phyloP scores from a whole-genome alignment of 1,140 invertebrate genomes.

The Pseudachorutes palmiensis region DNA sequence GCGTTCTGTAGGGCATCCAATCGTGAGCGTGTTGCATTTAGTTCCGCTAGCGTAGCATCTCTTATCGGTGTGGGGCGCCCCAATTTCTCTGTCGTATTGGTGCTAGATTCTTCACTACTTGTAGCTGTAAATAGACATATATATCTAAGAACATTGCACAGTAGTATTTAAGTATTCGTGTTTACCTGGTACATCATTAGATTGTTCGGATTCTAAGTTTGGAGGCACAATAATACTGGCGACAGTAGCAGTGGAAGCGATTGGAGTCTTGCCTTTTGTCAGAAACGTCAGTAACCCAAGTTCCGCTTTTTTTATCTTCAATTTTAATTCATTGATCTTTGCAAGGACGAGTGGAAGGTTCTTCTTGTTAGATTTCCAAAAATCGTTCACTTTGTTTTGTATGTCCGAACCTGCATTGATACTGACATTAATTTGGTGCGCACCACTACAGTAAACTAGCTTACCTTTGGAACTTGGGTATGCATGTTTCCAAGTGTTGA shows the following conservation, averaged over 20 bases:
- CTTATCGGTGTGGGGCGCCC: background rate
- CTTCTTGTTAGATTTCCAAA: background rate
- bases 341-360: background rate
- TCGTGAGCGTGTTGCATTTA: background rate
- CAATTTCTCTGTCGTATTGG: background rate
- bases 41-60: background rate
- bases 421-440: background rate
- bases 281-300: background rate
- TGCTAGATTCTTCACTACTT: no score
- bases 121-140: no score
- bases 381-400: background rate
- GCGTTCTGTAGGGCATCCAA: background rate
- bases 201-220: background rate
- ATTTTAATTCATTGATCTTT: slow-evolving; percentile 1
- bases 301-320: background rate
- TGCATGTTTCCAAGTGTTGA: slow-evolving; percentile 7
- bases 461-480: slow-evolving; percentile 5
- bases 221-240: no score
- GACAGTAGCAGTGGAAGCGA: no score
- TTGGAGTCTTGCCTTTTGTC: background rate
- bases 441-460: background rate
- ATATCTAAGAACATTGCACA: no score
- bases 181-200: background rate
- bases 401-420: background rate
- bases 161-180: background rate